Base-by-base conservation (phyloP, 2,113 vertebrate genomes). In the Cochlearius cochlearius region DNA sequence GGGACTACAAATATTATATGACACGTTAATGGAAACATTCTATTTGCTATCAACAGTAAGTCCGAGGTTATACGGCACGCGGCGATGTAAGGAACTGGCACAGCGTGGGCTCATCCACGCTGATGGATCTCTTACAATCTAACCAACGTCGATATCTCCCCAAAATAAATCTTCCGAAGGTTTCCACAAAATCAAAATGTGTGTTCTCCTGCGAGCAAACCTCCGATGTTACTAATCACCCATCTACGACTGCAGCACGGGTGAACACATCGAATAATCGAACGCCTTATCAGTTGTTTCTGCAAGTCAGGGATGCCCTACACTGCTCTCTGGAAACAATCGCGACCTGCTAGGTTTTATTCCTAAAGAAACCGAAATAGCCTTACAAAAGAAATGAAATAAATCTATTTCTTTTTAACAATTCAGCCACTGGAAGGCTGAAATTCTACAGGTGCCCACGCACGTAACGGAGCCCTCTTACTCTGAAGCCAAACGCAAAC, bases 21-120 rank as follows among this genome's bases (percentile, higher is more conserved):
- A 91, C 95, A 94, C 27, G 1, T 81, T 94, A 89, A 97, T 96
- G 95, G 94, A 86, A 96, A 63, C 3, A 10, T 13, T 21, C 86
- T 45, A 1, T n/a, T 50, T 63, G 92, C 86, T n/a, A 26, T 14
- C 64, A 39, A 9, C 29, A 16, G 59, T 3, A 23, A 12, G 45
- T 47, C 78, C 10, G 78, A 52, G 94, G 90, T 80, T 58, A 66
- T 13, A 6, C 43, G 15, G 82, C 59, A 22, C 38, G 5, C 2
- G 5, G 10, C 1, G 2, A 29, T 3, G 2, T 3, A 4, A 34
- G 90, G 83, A 56, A 63, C 41, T 43, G 22, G 38, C 76, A 7
- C 1, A 14, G 68, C 7, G 3, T 2, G 15, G 49, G 52, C 63
- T 64, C 8, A 0, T 16, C 56, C 39, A 13, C 1, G 8, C 52